Percentiles rank a stretch among this genome's conserved stretches.
phyloP scores from a whole-genome alignment of 2,888 invertebrate genomes.

The Orchestes rusci region DNA sequence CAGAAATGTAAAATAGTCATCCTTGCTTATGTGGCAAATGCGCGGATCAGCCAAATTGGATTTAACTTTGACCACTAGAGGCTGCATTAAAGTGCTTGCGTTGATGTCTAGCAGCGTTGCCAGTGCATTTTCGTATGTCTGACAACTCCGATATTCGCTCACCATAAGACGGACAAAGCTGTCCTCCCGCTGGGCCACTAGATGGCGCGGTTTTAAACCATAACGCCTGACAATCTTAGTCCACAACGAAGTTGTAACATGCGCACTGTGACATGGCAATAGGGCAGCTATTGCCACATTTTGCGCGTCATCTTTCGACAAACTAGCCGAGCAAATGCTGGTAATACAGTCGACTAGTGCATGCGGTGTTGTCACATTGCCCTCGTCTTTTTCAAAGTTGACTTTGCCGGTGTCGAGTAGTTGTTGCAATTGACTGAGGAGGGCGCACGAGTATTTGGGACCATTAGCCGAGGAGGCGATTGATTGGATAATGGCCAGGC shows the following conservation, averaged over 20 bases:
- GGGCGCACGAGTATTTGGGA: conserved; percentile 53
- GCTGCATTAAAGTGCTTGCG: conserved; percentile 57
- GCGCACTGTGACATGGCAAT: conserved; percentile 67
- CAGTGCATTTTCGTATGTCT: conserved; percentile 65
- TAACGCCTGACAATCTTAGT: conserved; percentile 53
- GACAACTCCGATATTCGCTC: too few relatives aligned
- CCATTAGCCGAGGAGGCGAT: conserved; percentile 52
- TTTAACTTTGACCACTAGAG: conserved; percentile 56
- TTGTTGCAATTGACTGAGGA: conserved; percentile 61
- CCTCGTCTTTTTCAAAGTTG: conserved; percentile 36
- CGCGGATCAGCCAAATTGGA: conserved; percentile 56
- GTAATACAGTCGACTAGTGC: conserved; percentile 42
- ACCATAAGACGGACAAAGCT: too few relatives aligned
- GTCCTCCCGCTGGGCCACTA: conserved; percentile 53
- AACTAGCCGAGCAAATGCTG: conserved; percentile 41
- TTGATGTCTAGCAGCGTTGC: conserved; percentile 59
- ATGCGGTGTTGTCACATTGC: conserved; percentile 43
- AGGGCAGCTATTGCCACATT: conserved; percentile 59
- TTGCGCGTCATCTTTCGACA: conserved; percentile 49
- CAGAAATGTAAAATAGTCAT: conserved; percentile 72
- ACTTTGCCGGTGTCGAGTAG: conserved; percentile 56
- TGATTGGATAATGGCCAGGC: conserved; percentile 53
- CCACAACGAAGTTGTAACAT: too few relatives aligned
- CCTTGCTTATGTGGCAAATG: conserved; percentile 65
- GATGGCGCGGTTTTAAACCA: conserved; percentile 51